Conservation (phyloP, 2,113 vertebrate species). For the Lampris megalopsis region DNA sequence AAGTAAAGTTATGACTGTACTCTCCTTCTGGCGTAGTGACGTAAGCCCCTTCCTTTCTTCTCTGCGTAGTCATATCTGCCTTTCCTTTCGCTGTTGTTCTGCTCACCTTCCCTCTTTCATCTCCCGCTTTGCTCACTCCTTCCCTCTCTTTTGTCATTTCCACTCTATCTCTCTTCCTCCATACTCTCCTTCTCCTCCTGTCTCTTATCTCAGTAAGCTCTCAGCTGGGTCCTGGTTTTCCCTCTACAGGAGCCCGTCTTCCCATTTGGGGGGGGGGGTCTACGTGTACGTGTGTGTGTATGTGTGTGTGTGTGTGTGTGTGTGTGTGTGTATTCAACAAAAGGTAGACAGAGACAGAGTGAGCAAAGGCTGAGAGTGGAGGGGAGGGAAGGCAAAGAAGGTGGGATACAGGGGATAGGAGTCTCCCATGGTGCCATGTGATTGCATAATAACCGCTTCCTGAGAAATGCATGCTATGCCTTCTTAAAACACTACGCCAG, state of each 20-base stretch:
- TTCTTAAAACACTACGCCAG: constrained; percentile 7
- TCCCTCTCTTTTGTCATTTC: constrained; percentile 13
- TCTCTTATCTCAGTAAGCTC: constrained; percentile 53
- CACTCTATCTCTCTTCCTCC: constrained; percentile 5
- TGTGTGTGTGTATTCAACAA: neutral
- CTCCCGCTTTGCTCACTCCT: neutral
- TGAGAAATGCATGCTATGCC: constrained; percentile 28
- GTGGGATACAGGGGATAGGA: neutral
- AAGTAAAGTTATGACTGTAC: constrained; percentile 4
- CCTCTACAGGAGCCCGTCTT: constrained; percentile 40
- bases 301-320: constrained; percentile 4
- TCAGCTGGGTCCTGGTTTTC: constrained; percentile 55
- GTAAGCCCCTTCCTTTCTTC: constrained; percentile 34
- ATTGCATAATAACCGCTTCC: constrained; percentile 37
- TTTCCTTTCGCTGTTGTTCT: too few relatives aligned
- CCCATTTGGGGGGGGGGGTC: constrained; percentile 48
- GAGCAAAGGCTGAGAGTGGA: neutral
- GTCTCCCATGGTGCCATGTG: constrained; percentile 11
- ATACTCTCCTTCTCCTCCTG: constrained; percentile 1
- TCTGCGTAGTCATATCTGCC: too few relatives aligned
- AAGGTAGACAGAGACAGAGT: neutral
- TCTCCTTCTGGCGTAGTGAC: constrained; percentile 2
- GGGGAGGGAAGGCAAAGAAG: neutral
- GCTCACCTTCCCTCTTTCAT: constrained; percentile 11
- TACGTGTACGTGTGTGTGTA: constrained; percentile 20